A percentile compares a stretch with the other conserved stretches of the same genome.
Evolutionary conservation across 2,113 vertebrate genomes (phyloP).

Genomic region (Aptenodytes forsteri): DNA sequence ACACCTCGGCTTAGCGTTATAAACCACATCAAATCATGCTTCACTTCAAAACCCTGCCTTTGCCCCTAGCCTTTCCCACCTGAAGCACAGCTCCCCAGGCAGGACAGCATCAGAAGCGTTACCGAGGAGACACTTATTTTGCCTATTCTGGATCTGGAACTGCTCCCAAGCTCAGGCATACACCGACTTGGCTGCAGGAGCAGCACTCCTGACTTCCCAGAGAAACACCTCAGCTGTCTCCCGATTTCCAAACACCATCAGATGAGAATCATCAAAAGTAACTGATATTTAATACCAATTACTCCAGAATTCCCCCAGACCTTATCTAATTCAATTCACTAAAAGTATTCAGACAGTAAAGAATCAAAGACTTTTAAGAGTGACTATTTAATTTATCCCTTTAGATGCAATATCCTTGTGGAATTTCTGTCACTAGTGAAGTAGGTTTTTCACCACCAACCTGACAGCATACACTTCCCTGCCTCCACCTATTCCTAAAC

Average conservation of each 20-base stretch:
- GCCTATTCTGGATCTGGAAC: neutral
- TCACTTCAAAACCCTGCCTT: neutral
- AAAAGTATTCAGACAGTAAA: neutral
- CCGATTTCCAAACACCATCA: neutral
- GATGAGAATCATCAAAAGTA: neutral
- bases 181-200: accelerated
- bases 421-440: neutral
- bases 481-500: neutral
- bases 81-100: accelerated
- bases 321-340: neutral
- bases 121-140: neutral
- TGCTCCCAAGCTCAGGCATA: neutral
- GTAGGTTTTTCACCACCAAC: neutral
- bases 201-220: neutral
- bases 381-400: neutral
- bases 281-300: neutral
- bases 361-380: neutral
- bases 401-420: neutral
- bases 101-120: neutral
- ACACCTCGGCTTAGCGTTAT: accelerated
- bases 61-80: neutral
- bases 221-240: neutral
- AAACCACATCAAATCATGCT: neutral
- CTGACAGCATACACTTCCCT: neutral
- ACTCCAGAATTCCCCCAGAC: neutral